These are phyloP conservation scores for Aphyosemion australe DNA, from an alignment of 2,113 vertebrate genomes.

Conservation along the genomic window DNA sequence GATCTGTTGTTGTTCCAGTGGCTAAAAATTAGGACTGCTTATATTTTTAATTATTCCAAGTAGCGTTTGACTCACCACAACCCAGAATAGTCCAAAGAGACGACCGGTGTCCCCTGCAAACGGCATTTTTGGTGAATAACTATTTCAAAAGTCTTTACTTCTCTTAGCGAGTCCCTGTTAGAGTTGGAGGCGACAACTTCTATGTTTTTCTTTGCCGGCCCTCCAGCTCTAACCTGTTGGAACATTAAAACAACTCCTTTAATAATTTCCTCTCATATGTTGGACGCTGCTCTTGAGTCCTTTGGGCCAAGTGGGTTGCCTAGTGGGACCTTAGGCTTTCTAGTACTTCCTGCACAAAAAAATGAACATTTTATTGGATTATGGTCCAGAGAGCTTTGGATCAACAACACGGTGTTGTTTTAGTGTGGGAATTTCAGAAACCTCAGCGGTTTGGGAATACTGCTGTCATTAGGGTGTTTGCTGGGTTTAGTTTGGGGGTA, in stretches of 20 bases:
- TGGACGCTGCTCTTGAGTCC: neutral
- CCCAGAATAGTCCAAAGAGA: no score
- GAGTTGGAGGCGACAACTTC: neutral
- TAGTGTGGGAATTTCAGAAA: no score
- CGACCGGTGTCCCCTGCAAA: no score
- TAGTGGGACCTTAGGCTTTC: no score
- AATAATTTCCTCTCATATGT: neutral
- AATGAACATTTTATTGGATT: no score
- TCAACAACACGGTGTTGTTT: no score
- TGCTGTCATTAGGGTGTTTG: neutral
- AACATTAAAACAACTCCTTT: neutral
- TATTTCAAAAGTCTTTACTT: neutral
- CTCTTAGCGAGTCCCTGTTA: neutral
- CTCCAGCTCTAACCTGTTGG: neutral
- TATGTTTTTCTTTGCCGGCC: neutral
- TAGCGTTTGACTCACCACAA: neutral
- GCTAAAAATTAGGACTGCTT: neutral
- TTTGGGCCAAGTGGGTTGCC: neutral
- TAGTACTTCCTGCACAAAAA: no score
- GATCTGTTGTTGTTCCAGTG: neutral
- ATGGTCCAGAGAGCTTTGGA: no score
- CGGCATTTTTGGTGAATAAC: no score
- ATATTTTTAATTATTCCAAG: no score
- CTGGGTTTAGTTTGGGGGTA: neutral
- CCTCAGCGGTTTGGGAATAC: neutral